These are phyloP conservation scores for Noctua comes DNA, from an alignment of 2,888 invertebrate species.

Conservation along the genomic window DNA sequence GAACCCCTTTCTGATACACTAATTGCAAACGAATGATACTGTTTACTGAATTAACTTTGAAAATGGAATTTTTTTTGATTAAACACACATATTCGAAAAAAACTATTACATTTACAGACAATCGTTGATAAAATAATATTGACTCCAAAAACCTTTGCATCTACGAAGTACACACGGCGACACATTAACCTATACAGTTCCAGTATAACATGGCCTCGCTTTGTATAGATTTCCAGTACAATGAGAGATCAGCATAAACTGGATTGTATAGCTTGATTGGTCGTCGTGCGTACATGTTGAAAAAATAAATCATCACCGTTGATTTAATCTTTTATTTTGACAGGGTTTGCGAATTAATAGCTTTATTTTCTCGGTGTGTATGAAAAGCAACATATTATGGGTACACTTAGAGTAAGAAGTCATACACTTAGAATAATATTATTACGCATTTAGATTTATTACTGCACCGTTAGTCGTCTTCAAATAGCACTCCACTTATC, in stretches of 20 bases:
- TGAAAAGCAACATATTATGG: neutral
- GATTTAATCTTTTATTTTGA: neutral
- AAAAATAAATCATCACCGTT: neutral
- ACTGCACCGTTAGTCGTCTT: neutral
- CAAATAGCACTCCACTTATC: constrained; percentile 47
- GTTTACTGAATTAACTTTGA: neutral
- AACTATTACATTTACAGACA: neutral
- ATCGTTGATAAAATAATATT: neutral
- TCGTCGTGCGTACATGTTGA: too few relatives aligned
- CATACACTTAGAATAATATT: too few relatives aligned
- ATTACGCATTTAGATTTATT: neutral
- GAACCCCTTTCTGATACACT: neutral
- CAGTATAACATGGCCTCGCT: too few relatives aligned
- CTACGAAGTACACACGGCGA: too few relatives aligned
- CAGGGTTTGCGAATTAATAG: neutral
- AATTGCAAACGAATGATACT: neutral
- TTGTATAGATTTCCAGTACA: too few relatives aligned
- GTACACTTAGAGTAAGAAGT: too few relatives aligned
- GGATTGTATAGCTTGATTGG: too few relatives aligned
- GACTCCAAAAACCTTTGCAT: too few relatives aligned
- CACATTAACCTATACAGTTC: too few relatives aligned
- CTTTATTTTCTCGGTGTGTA: neutral
- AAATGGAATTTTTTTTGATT: neutral
- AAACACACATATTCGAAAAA: neutral
- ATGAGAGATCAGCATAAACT: too few relatives aligned